phyloP scores from a whole-genome alignment of 2,888 invertebrate species.

The Spodoptera picta region DNA sequence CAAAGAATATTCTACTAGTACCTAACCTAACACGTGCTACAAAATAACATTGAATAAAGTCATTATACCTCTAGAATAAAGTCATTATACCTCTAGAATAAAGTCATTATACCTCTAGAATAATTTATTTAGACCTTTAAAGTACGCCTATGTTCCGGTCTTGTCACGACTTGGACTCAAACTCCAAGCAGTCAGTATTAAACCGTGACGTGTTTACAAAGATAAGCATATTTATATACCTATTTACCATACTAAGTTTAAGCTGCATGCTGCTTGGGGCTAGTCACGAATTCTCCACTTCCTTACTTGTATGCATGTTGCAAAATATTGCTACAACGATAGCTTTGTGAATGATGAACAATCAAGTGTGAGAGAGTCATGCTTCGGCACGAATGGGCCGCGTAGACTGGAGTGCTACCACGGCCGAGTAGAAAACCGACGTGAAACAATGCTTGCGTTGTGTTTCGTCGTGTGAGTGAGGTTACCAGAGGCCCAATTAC shows the following conservation, averaged over 20 bases:
- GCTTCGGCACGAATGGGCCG: too few species aligned
- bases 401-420: too few species aligned
- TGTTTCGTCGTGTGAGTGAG: too few species aligned
- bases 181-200: conserved; percentile 2
- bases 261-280: conserved; percentile 21
- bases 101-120: conserved; percentile 7
- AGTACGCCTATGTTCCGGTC: conserved; percentile 24
- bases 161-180: conserved; percentile 31
- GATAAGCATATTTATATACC: conserved; percentile 2
- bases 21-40: neutral
- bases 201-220: conserved; percentile 23
- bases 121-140: conserved; percentile 21
- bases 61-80: conserved; percentile 10
- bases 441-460: too few species aligned
- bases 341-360: too few species aligned
- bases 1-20: too few species aligned
- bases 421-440: too few species aligned
- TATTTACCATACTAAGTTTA: conserved; percentile 40
- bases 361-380: too few species aligned
- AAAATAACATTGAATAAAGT: neutral
- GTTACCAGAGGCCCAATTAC: too few species aligned
- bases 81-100: neutral
- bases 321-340: conserved; percentile 5
- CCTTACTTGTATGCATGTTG: conserved; percentile 29
- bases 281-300: conserved; percentile 34